Evolutionary conservation across 2,888 invertebrate genomes (phyloP).

Genomic region (Exephanes ischioxanthus): DNA sequence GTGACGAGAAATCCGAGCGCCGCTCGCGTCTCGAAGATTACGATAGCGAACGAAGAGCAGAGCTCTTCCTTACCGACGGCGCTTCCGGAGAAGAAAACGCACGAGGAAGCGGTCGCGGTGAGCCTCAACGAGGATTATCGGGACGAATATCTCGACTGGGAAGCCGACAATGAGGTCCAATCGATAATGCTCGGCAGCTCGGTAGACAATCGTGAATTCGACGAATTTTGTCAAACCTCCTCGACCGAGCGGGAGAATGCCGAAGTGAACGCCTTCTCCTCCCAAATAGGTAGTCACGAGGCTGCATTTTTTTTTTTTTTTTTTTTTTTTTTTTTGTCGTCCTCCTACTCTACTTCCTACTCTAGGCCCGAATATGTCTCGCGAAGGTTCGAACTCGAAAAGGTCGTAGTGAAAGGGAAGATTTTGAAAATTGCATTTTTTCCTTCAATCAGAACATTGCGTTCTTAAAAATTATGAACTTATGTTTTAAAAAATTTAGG

Average conservation of each 20-base stretch:
- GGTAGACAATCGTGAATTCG: constrained; percentile 18
- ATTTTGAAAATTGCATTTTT: too few relatives aligned
- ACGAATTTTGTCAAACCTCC: background rate
- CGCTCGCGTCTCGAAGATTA: constrained; percentile 34
- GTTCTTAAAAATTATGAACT: too few relatives aligned
- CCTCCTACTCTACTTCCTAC: background rate
- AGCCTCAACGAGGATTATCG: background rate
- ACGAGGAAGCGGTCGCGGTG: background rate
- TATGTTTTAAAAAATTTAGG: too few relatives aligned
- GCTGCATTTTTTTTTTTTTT: constrained; percentile 8
- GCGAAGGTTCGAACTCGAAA: constrained; percentile 54
- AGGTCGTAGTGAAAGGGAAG: background rate
- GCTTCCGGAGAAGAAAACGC: background rate
- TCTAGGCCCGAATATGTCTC: background rate
- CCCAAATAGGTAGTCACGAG: constrained; percentile 55
- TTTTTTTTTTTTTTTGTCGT: background rate
- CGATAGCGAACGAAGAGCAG: constrained; percentile 41
- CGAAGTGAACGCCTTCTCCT: constrained; percentile 46
- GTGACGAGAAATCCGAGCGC: constrained; percentile 41
- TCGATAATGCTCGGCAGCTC: constrained; percentile 42
- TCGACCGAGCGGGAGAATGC: constrained; percentile 38
- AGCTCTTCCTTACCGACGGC: background rate
- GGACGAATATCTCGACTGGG: constrained; percentile 38
- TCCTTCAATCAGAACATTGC: too few relatives aligned
- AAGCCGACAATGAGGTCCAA: constrained; percentile 46